Evolutionary conservation across 1,140 invertebrate species (phyloP).

Genomic region (Drosophila chauvacae): DNA sequence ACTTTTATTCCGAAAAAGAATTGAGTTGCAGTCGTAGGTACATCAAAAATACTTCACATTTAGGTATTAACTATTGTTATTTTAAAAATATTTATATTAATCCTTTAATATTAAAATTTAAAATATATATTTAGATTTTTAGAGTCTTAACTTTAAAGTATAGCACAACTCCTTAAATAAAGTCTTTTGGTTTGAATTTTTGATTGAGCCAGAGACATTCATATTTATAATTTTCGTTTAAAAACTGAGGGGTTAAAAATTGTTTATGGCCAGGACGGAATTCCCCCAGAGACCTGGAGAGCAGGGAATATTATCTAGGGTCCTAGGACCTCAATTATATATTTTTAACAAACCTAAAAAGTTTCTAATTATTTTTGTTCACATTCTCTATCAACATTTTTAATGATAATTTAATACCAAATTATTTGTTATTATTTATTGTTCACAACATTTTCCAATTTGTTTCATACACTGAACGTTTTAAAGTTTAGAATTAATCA

Average conservation of each 20-base stretch:
- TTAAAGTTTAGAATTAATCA: neutral
- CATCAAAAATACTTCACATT: conserved; percentile 19
- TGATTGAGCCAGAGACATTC: no score
- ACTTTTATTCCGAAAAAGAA: conserved; percentile 14
- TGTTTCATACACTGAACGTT: neutral
- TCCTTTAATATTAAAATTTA: neutral
- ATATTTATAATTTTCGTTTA: no score
- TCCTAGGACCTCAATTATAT: no score
- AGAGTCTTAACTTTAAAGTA: neutral
- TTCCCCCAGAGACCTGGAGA: no score
- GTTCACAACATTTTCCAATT: no score
- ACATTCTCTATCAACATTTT: neutral
- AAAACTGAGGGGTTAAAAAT: neutral
- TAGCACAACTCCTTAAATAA: neutral
- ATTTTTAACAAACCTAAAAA: neutral
- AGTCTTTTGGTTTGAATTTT: neutral
- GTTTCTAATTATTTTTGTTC: neutral
- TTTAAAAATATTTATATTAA: neutral
- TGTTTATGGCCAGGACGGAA: neutral
- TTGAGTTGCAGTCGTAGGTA: neutral
- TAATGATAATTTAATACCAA: no score
- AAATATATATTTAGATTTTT: neutral
- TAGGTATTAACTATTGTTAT: neutral
- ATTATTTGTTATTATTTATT: no score
- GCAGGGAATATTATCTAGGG: no score